Percentiles rank a stretch among this genome's conserved stretches.
phyloP scores from a whole-genome alignment of 1,140 invertebrate species.

The Antheraea mylitta region DNA sequence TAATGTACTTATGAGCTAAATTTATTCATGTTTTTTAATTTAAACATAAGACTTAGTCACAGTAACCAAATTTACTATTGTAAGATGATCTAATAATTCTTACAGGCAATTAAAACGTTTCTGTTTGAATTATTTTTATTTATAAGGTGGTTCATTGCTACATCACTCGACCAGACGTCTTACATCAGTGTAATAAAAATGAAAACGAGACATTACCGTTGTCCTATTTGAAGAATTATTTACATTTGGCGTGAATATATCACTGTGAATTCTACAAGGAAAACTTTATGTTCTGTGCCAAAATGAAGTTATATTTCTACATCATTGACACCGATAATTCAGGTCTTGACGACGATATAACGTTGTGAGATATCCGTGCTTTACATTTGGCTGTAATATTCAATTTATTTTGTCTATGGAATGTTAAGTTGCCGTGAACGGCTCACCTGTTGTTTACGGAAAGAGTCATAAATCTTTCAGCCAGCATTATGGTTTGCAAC shows the following conservation, averaged over 20 bases:
- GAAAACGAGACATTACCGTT: conserved; percentile 19
- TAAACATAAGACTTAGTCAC: too few relatives aligned
- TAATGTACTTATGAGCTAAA: too few relatives aligned
- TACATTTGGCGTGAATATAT: conserved; percentile 40
- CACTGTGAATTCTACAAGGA: conserved; percentile 42
- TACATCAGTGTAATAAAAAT: conserved; percentile 15
- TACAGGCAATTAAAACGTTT: background rate
- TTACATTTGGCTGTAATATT: conserved; percentile 50
- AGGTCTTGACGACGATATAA: conserved; percentile 27
- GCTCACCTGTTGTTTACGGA: conserved; percentile 44
- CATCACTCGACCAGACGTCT: conserved; percentile 5
- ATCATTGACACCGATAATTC: conserved; percentile 60
- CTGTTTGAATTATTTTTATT: background rate
- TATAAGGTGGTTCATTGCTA: background rate
- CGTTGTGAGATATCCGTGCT: conserved; percentile 25
- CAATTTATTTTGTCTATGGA: conserved; percentile 53
- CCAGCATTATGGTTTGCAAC: background rate
- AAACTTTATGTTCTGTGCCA: conserved; percentile 50
- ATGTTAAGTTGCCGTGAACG: conserved; percentile 45
- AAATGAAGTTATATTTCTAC: conserved; percentile 61
- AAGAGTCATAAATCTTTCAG: conserved; percentile 41
- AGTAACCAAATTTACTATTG: background rate
- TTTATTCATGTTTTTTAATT: too few relatives aligned
- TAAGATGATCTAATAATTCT: background rate
- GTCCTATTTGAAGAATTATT: conserved; percentile 42